Base-by-base conservation (phyloP, 2,113 vertebrate genomes). In the Pardalotus punctatus region DNA sequence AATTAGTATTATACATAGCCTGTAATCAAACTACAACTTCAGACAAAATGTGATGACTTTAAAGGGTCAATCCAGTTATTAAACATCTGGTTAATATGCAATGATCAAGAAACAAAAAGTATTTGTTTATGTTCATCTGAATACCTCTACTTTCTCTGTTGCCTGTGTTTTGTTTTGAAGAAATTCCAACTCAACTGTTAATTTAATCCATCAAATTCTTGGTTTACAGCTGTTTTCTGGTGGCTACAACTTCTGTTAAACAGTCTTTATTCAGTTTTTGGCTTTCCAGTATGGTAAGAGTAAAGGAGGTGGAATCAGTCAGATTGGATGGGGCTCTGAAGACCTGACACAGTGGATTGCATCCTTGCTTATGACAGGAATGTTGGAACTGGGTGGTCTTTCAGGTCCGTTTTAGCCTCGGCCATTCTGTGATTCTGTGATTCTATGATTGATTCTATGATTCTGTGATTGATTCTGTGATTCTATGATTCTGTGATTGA, bases 11-110 rank as follows among this genome's bases (percentile, higher is more conserved):
- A 60, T 48, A n/a, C 31, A 56, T 45, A 86, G 81, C 47, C 64
- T 96, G 79, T 48, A 94, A 93, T 91, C 74, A 96, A 96, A 65
- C 62, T 53, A 86, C 56, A 47, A 45, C 71, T 85, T 91, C 91
- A 93, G 57, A 33, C 81, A 94, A 80, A 77, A 73, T 83, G 61
- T 94, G 94, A 69, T 81, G 64, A 91, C 73, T 94, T 93, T 28
- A 87, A 88, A 93, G 28, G 50, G 35, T 83, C 81, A 57, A 74
- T 56, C 50, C 78, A 84, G 23, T 81, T 84, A 72, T 80, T 72
- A 90, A 95, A 78, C 79, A 73, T 35, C 56, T 62, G 64, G 31
- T 2, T 3, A 95, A 85, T 70, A 81, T 16, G 19, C 29, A 31
- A 13, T 48, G 42, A 87, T 74, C 86, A 86, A 92, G 74, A 48